phyloP scores from a whole-genome alignment of 2,888 invertebrate genomes.

The Blastobasis lacticolella region DNA sequence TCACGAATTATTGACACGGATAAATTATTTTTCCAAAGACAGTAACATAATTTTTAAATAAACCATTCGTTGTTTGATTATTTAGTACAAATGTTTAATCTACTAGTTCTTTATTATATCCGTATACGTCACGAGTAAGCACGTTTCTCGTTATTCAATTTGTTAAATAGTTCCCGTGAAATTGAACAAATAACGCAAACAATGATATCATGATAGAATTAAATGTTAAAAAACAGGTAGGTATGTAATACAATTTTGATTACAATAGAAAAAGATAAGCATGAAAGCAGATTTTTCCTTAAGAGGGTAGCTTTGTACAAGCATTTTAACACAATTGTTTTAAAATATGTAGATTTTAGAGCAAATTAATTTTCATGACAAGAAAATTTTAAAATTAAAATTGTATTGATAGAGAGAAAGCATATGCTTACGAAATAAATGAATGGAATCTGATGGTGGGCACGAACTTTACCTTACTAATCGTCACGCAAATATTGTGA shows the following conservation, averaged over 20 bases:
- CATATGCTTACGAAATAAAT: slow-evolving; percentile 23
- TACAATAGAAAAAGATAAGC: not conserved
- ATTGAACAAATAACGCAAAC: not conserved
- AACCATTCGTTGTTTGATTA: too few relatives aligned
- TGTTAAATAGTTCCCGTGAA: not conserved
- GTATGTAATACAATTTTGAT: not conserved
- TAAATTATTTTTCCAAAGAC: too few relatives aligned
- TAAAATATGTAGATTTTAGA: too few relatives aligned
- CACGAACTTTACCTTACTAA: slow-evolving; percentile 31
- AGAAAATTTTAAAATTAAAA: not conserved
- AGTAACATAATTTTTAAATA: too few relatives aligned
- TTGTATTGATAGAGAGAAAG: slow-evolving; percentile 19
- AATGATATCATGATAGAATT: not conserved
- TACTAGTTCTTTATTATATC: too few relatives aligned
- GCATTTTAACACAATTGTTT: too few relatives aligned
- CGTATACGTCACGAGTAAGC: too few relatives aligned
- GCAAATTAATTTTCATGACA: too few relatives aligned
- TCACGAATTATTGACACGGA: too few relatives aligned
- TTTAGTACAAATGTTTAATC: too few relatives aligned
- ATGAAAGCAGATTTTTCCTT: not conserved
- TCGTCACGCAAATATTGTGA: slow-evolving; percentile 55
- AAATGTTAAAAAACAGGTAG: not conserved
- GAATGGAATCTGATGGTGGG: slow-evolving; percentile 41
- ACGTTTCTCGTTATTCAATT: too few relatives aligned
- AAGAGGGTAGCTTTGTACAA: too few relatives aligned